phyloP scores from a whole-genome alignment of 1,140 invertebrate genomes.

The Lerema accius region DNA sequence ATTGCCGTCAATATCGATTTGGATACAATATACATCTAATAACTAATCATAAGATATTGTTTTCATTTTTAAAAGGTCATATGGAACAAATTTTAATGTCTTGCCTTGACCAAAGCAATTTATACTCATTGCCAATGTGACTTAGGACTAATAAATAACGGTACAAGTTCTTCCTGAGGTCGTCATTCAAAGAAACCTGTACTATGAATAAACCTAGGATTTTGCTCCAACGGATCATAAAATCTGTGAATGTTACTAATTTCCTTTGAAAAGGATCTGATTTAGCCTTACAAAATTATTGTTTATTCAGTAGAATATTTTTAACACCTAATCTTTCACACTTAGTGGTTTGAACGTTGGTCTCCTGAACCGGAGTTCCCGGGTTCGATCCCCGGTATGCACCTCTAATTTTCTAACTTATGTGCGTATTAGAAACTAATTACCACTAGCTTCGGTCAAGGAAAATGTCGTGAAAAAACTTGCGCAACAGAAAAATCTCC shows the following conservation, averaged over 20 bases:
- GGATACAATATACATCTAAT: too few relatives aligned
- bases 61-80: too few relatives aligned
- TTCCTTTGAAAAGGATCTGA: constrained; percentile 35
- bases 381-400: too few relatives aligned
- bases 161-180: constrained; percentile 37
- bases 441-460: too few relatives aligned
- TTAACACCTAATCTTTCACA: neutral
- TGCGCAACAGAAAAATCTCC: too few relatives aligned
- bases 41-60: too few relatives aligned
- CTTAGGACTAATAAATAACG: constrained; percentile 40
- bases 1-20: too few relatives aligned
- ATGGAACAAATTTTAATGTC: neutral
- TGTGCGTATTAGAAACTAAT: too few relatives aligned
- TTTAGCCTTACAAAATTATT: constrained; percentile 13
- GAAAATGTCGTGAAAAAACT: too few relatives aligned
- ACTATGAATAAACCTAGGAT: constrained; percentile 41
- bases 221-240: constrained; percentile 45
- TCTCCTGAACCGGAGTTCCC: too few relatives aligned
- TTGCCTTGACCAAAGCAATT: constrained; percentile 1
- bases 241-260: constrained; percentile 44
- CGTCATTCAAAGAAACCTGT: constrained; percentile 44
- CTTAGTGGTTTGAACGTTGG: too few relatives aligned
- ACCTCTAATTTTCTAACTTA: too few relatives aligned
- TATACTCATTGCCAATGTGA: constrained; percentile 12
- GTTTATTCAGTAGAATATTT: constrained; percentile 5